Conservation (phyloP, 1,140 invertebrate species). For the Anadara kagoshimensis region DNA sequence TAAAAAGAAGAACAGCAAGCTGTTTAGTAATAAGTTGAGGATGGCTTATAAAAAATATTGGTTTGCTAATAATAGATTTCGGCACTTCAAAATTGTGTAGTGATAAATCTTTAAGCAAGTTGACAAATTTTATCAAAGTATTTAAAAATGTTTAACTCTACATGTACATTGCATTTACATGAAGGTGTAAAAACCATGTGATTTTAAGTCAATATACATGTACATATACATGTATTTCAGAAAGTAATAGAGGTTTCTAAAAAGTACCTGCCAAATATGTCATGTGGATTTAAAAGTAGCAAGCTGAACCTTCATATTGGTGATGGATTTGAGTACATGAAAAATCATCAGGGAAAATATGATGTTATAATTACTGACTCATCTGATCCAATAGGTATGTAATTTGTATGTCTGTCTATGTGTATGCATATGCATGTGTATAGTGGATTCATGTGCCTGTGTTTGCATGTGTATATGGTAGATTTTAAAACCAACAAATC, state of each 20-base stretch:
- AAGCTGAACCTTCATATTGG: conserved; percentile 91
- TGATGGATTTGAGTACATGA: conserved; percentile 97
- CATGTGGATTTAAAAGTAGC: conserved; percentile 86
- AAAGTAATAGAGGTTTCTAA: conserved; percentile 93
- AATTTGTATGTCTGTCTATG: neutral
- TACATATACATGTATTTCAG: conserved; percentile 53
- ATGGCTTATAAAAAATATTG: too few species aligned
- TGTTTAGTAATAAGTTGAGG: too few species aligned
- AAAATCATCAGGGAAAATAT: conserved; percentile 88
- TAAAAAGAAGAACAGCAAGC: too few species aligned
- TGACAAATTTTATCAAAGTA: neutral
- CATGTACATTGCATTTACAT: too few species aligned
- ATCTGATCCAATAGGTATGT: conserved; percentile 91
- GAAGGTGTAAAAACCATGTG: too few species aligned
- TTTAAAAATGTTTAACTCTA: too few species aligned
- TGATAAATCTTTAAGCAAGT: too few species aligned
- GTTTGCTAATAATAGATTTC: too few species aligned
- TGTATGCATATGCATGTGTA: neutral
- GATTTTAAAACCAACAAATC: too few species aligned
- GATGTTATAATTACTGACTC: conserved; percentile 99
- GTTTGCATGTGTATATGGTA: neutral
- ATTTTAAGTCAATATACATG: neutral
- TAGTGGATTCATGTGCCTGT: neutral
- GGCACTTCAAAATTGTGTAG: too few species aligned
- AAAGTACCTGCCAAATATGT: conserved; percentile 92